phyloP scores from a whole-genome alignment of 2,888 invertebrate genomes.

The Drosophila niveifrons region DNA sequence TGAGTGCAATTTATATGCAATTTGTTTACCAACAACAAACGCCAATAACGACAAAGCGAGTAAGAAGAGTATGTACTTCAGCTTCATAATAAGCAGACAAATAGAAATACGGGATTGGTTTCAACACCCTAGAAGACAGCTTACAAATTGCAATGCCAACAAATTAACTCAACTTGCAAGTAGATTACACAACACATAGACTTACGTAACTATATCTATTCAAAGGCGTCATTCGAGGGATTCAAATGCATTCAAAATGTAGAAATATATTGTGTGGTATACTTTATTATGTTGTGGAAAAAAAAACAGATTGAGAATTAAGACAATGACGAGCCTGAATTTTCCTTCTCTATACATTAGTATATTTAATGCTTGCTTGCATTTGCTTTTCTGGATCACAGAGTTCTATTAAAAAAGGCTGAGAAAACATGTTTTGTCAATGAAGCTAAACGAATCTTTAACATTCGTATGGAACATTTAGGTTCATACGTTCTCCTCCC shows the following conservation, averaged over 20 bases:
- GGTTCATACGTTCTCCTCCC: background rate
- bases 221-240: background rate
- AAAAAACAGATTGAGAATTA: no score
- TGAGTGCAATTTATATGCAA: conserved; percentile 80
- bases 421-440: no score
- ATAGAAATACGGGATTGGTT: conserved; percentile 25
- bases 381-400: background rate
- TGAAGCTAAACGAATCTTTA: background rate
- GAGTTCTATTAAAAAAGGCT: background rate
- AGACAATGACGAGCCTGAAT: no score
- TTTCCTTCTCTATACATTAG: no score
- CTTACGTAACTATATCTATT: background rate
- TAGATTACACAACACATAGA: background rate
- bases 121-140: conserved; percentile 11
- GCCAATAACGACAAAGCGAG: conserved; percentile 21
- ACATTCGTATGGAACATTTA: background rate
- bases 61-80: background rate
- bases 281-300: no score
- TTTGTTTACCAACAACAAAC: conserved; percentile 52
- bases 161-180: conserved; percentile 22
- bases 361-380: background rate
- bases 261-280: no score
- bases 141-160: conserved; percentile 21
- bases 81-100: conserved; percentile 46
- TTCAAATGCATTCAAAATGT: no score